Evolutionary conservation across 2,797 vertebrate species (phyloP), one percentile per base, ranked within the genome.

Genomic region (Meriones psammophilus): DNA sequence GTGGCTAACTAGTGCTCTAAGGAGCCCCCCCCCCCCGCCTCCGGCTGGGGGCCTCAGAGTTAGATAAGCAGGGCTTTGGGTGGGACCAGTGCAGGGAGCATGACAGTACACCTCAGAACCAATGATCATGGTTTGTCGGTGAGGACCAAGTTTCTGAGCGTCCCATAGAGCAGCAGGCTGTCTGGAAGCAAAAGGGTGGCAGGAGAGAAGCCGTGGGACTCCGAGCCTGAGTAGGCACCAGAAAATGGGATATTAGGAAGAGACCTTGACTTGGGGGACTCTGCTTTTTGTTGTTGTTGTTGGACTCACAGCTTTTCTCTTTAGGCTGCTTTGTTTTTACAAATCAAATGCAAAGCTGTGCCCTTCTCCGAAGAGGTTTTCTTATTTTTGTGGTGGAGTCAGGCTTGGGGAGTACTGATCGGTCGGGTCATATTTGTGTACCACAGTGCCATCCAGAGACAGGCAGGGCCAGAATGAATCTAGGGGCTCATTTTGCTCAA

Each of bases 71-170:
- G 73, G 84, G 56, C 15, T 50, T 71, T 12, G 60, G 26, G n/a
- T 60, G 54, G 42, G 56, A 68, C 79, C 91, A 85, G 24, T 80
- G 96, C 88, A 36, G 64, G 54, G 56, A 85, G 88, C 22, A 24
- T 4, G 54, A 50, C 30, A 78, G 86, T 93, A 0, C 3, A 87
- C 97, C 97, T 97, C 95, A 98, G 92, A 93, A 30, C 0, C 88
- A 94, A 96, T 97, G 92, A 92, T 97, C 0, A 0, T 94, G 92
- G 93, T 98, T 95, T 97, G 97, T 93, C 86, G 94, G 94, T 97
- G 97, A 97, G 95, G 96, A 89, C 97, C 91, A 94, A 96, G 97
- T 97, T 96, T 89, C 94, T 91, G 95, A 96, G 96, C 91, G 64
- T 74, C 93, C 96, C 97, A 88, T 92, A 96, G 89, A 96, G 96